Evolutionary conservation across 2,797 vertebrate species (phyloP).

Genomic region (Pseudochirops cupreus): DNA sequence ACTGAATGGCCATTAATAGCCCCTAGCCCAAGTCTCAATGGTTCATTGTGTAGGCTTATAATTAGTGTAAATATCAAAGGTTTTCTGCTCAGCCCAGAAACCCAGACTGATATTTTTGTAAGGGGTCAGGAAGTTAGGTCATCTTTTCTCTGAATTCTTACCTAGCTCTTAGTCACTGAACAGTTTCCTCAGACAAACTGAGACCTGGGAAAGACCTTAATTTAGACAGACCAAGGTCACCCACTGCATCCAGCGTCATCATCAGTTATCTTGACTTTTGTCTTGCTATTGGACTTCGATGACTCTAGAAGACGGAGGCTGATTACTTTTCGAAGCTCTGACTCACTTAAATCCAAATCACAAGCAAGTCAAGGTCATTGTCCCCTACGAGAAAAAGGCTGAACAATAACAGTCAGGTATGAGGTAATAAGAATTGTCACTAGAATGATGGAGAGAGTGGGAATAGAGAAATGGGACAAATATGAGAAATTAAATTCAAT

Average conservation of each 20-base stretch:
- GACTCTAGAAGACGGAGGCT: neutral
- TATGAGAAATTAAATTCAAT: neutral
- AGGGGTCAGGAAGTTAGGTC: neutral
- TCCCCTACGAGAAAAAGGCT: neutral
- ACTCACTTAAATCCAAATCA: neutral
- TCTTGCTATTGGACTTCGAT: neutral
- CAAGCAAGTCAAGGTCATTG: too few relatives aligned
- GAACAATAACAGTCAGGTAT: neutral
- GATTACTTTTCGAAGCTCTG: neutral
- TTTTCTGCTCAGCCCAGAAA: neutral
- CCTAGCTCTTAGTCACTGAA: neutral
- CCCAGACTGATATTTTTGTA: neutral
- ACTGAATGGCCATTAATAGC: neutral
- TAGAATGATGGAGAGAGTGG: neutral
- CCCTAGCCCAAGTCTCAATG: too few relatives aligned
- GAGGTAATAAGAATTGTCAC: neutral
- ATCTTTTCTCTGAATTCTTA: neutral
- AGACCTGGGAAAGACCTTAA: neutral
- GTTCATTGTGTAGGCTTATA: neutral
- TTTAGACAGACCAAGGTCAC: neutral
- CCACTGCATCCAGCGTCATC: neutral
- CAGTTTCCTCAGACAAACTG: neutral
- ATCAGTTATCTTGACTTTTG: neutral
- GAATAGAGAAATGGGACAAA: neutral
- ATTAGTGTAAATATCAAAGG: neutral